Percentiles rank a stretch among this genome's conserved stretches.
Evolutionary conservation across 2,797 vertebrate species (phyloP).

Genomic region (Enteromius anoplus): DNA sequence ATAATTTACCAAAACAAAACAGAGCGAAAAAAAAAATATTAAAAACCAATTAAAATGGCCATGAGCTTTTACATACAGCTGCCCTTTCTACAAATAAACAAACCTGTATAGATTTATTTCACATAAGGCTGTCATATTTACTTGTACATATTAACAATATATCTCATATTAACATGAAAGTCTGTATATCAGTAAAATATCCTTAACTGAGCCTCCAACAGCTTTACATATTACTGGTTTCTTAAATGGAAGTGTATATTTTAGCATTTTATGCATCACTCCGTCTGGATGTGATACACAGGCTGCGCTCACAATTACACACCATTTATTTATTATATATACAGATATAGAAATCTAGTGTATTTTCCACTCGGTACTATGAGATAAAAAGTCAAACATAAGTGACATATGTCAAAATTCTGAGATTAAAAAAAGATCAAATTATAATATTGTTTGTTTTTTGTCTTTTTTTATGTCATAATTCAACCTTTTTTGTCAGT

Average conservation of each 20-base stretch:
- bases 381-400: neutral
- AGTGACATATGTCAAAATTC: no score
- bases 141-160: constrained; percentile 70
- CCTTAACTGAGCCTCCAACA: constrained; percentile 36
- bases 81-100: constrained; percentile 79
- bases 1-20: constrained; percentile 77
- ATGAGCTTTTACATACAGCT: constrained; percentile 76
- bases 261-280: neutral
- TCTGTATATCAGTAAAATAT: constrained; percentile 47
- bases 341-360: neutral
- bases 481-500: neutral
- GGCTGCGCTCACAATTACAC: neutral
- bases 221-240: constrained; percentile 71
- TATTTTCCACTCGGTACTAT: neutral
- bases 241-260: constrained; percentile 59
- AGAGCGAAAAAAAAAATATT: constrained; percentile 54
- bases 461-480: neutral
- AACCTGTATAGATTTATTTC: constrained; percentile 73
- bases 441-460: neutral
- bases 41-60: constrained; percentile 74
- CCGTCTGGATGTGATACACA: neutral
- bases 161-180: constrained; percentile 37
- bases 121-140: constrained; percentile 80
- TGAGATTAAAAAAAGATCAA: neutral
- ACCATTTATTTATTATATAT: neutral